Percentiles rank a stretch among this genome's conserved stretches.
Evolutionary conservation across 2,113 vertebrate species (phyloP).

Genomic region (Oxyruncus cristatus): DNA sequence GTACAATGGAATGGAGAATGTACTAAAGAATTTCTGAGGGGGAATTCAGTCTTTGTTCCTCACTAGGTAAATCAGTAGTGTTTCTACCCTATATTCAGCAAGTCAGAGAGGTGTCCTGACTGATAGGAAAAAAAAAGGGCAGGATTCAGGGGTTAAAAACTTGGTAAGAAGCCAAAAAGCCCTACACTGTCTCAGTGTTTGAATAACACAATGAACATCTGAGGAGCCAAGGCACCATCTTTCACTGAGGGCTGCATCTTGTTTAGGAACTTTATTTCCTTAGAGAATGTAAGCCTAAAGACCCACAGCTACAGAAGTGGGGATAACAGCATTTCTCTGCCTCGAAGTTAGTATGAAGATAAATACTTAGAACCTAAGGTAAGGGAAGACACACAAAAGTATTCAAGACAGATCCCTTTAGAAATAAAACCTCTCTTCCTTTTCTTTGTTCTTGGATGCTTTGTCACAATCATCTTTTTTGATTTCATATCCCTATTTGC

Average conservation of each 20-base stretch:
- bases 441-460: background rate
- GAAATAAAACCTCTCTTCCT: background rate
- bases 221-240: background rate
- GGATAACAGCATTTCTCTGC: background rate
- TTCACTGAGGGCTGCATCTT: background rate
- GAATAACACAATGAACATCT: background rate
- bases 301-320: background rate
- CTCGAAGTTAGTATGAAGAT: background rate
- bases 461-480: background rate
- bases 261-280: background rate
- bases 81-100: background rate
- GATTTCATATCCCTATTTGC: too few relatives aligned
- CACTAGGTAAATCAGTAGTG: background rate
- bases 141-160: background rate
- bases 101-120: background rate
- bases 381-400: background rate
- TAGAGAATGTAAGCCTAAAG: background rate
- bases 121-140: background rate
- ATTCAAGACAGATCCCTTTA: background rate
- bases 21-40: background rate
- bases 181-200: background rate
- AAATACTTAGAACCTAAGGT: background rate
- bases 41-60: background rate
- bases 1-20: background rate
- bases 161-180: accelerated